phyloP scores from a whole-genome alignment of 2,888 invertebrate genomes.

The Argyresthia albistria region DNA sequence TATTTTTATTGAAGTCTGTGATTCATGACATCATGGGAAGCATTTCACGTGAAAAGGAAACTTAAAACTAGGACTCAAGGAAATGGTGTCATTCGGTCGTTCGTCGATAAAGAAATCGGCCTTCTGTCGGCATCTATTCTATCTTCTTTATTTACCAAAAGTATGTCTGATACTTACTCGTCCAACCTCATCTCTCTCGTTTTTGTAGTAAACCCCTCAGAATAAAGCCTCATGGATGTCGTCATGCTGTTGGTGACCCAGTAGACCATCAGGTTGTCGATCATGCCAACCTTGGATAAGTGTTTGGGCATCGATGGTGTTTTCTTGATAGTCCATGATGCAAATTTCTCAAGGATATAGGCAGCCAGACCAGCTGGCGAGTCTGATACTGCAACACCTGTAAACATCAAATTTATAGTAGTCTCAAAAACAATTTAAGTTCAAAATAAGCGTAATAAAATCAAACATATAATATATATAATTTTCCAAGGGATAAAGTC shows the following conservation, averaged over 20 bases:
- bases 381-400: slow-evolving; percentile 78
- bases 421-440: too few species aligned
- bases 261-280: slow-evolving; percentile 89
- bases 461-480: too few species aligned
- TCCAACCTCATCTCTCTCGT: slow-evolving; percentile 33
- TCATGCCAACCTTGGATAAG: slow-evolving; percentile 77
- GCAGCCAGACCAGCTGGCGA: slow-evolving; percentile 86
- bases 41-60: too few species aligned
- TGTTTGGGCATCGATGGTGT: slow-evolving; percentile 78
- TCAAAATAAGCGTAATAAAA: too few species aligned
- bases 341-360: slow-evolving; percentile 89
- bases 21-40: too few species aligned
- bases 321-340: slow-evolving; percentile 76
- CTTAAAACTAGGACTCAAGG: too few species aligned
- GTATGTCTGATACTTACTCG: slow-evolving; percentile 39
- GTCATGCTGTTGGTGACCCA: slow-evolving; percentile 83
- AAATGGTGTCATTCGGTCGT: too few species aligned
- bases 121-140: too few species aligned
- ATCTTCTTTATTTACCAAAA: background rate
- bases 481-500: too few species aligned
- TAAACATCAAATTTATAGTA: slow-evolving; percentile 15
- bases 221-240: slow-evolving; percentile 81
- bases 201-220: slow-evolving; percentile 68
- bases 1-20: too few species aligned
- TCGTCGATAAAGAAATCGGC: too few species aligned